phyloP scores from a whole-genome alignment of 2,888 invertebrate species.

The Eilema griseolum region DNA sequence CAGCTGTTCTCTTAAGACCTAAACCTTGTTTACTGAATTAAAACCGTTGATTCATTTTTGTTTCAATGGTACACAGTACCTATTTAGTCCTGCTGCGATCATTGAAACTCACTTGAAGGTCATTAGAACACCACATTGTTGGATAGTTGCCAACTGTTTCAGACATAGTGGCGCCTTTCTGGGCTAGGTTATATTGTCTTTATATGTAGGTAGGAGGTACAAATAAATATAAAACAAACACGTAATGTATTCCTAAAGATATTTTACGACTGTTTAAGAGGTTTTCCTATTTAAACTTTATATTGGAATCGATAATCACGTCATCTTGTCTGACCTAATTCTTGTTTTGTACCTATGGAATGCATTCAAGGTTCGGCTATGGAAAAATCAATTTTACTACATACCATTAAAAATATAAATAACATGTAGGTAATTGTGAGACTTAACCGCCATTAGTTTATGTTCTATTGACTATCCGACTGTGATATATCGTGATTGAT shows the following conservation, averaged over 20 bases:
- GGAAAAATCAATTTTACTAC: constrained; percentile 26
- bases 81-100: constrained; percentile 27
- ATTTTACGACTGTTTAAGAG: neutral
- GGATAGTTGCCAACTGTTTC: constrained; percentile 63
- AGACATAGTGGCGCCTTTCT: constrained; percentile 70
- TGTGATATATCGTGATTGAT: constrained; percentile 14
- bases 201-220: constrained; percentile 3
- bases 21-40: neutral
- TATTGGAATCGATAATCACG: constrained; percentile 23
- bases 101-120: constrained; percentile 55
- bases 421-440: neutral
- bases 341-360: constrained; percentile 29
- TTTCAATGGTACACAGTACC: neutral
- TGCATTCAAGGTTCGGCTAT: constrained; percentile 44
- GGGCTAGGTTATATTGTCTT: constrained; percentile 40
- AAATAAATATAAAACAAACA: neutral
- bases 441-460: neutral
- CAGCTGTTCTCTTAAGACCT: too few relatives aligned
- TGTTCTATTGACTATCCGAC: neutral
- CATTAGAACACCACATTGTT: constrained; percentile 48
- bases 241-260: neutral
- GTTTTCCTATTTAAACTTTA: constrained; percentile 17
- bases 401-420: constrained; percentile 16
- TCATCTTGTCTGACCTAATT: constrained; percentile 42
- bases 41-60: neutral